phyloP scores from a whole-genome alignment of 2,113 vertebrate species.

The Bettongia penicillata region DNA sequence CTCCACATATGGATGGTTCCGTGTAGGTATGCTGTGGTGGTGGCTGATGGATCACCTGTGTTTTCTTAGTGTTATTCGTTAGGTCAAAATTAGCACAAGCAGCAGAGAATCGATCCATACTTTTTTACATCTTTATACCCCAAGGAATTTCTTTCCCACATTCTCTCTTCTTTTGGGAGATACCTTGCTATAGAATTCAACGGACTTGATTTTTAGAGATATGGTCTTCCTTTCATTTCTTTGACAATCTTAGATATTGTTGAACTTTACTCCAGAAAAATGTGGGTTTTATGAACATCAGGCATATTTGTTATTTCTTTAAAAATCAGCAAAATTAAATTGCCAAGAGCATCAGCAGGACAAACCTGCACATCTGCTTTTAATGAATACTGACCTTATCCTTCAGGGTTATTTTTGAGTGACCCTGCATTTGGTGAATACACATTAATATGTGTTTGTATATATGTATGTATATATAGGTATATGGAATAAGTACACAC shows the following conservation, averaged over 20 bases:
- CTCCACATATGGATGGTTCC: too few species aligned
- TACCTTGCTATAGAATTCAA: neutral
- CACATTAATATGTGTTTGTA: neutral
- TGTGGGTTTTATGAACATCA: constrained; percentile 28
- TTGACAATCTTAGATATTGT: constrained; percentile 10
- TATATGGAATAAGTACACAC: neutral
- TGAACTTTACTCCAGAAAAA: neutral
- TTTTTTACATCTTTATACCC: too few species aligned
- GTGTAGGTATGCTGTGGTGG: too few species aligned
- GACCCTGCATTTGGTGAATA: neutral
- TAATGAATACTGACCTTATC: constrained; percentile 2
- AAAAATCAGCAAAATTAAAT: constrained; percentile 53
- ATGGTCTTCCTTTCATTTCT: constrained; percentile 5
- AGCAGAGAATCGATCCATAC: too few species aligned
- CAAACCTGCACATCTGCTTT: neutral
- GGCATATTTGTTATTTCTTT: constrained; percentile 12
- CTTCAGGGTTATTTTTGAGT: constrained; percentile 21
- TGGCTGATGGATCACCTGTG: too few species aligned
- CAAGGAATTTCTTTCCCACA: neutral
- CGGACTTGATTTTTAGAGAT: constrained; percentile 15
- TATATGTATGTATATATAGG: neutral
- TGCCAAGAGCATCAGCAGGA: neutral
- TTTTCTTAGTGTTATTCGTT: too few species aligned
- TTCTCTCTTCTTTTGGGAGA: neutral
- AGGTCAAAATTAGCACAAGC: too few species aligned